These are phyloP conservation scores for Leptobrachium ailaonicum DNA, from an alignment of 2,113 vertebrate genomes.

Conservation along the genomic window DNA sequence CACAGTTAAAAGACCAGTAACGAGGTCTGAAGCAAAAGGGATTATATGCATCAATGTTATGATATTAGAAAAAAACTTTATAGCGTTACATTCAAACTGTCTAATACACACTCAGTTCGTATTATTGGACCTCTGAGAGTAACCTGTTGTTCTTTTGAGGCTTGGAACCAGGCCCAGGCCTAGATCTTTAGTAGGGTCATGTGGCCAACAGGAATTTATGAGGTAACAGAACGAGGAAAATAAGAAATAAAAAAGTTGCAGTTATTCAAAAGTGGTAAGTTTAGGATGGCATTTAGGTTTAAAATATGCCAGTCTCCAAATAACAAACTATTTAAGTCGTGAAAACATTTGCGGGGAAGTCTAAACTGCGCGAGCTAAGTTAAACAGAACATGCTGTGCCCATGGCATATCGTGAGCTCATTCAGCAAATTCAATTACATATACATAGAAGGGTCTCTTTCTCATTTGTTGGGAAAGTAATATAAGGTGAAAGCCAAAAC, in stretches of 20 bases:
- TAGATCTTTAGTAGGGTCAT: conserved; percentile 34
- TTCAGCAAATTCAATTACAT: conserved; percentile 38
- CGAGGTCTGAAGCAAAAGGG: conserved; percentile 6
- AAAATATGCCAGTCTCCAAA: conserved; percentile 36
- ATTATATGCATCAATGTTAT: conserved; percentile 35
- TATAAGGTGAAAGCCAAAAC: conserved; percentile 6
- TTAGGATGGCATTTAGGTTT: conserved; percentile 37
- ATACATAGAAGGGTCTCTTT: conserved; percentile 31
- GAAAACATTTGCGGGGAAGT: conserved; percentile 39
- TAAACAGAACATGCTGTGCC: conserved; percentile 41
- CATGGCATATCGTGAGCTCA: conserved; percentile 33
- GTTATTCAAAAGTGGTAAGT: conserved; percentile 21
- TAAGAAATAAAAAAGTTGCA: conserved; percentile 5
- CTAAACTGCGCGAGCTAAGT: conserved; percentile 25
- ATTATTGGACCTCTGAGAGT: conserved; percentile 36
- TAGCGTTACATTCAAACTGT: conserved; percentile 23
- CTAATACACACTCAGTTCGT: conserved; percentile 25
- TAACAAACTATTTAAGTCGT: conserved; percentile 39
- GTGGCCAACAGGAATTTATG: conserved; percentile 36
- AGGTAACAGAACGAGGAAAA: conserved; percentile 38
- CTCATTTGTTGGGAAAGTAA: conserved; percentile 19
- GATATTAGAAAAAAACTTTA: conserved; percentile 30
- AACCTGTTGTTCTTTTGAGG: conserved; percentile 22
- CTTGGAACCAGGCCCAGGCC: conserved; percentile 16
- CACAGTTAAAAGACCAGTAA: conserved; percentile 10